phyloP scores from a whole-genome alignment of 2,797 vertebrate species.

The Margarornis squamiger region DNA sequence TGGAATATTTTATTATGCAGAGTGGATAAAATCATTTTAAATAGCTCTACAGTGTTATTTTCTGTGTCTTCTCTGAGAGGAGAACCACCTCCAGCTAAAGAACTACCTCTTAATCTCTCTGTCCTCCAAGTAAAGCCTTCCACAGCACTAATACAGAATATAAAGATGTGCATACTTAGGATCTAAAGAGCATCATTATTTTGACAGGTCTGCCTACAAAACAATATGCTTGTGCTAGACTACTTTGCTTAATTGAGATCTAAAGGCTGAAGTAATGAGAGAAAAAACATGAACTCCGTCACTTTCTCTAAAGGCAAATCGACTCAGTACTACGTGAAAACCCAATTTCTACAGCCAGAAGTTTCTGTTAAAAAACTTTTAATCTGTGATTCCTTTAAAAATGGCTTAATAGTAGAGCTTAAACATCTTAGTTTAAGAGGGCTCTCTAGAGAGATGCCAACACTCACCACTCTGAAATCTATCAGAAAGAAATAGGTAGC shows the following conservation, averaged over 20 bases:
- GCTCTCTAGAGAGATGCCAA: background rate
- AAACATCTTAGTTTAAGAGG: background rate
- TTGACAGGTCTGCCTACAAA: background rate
- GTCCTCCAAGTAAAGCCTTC: background rate
- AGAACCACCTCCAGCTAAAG: background rate
- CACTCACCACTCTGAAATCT: background rate
- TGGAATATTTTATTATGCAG: background rate
- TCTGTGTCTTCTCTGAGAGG: background rate
- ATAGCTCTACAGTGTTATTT: background rate
- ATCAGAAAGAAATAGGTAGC: background rate
- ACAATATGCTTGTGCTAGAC: background rate
- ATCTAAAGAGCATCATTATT: background rate
- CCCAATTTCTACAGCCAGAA: background rate
- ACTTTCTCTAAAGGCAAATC: background rate
- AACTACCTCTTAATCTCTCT: background rate
- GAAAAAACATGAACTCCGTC: background rate
- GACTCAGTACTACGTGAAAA: background rate
- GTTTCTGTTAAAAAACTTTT: background rate
- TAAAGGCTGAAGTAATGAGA: background rate
- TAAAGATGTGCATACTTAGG: background rate
- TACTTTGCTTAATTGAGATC: background rate
- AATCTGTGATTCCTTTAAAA: background rate
- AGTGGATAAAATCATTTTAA: background rate
- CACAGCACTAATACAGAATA: background rate
- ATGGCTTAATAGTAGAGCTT: background rate